These are phyloP conservation scores for Bruchidius siliquastri DNA, from an alignment of 2,888 invertebrate species.

Conservation along the genomic window DNA sequence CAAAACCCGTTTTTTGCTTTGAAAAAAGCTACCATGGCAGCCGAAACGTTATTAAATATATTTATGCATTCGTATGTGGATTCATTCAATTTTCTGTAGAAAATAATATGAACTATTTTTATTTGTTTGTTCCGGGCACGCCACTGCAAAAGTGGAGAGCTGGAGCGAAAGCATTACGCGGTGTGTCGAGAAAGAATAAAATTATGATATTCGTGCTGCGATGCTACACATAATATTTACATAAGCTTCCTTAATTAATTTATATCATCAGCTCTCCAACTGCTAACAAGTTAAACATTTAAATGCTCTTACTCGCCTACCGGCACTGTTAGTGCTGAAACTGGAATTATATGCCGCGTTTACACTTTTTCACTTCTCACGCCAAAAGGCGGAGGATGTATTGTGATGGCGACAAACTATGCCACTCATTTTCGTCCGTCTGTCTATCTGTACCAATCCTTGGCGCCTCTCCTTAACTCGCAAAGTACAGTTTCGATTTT, in stretches of 20 bases:
- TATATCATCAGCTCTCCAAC: slow-evolving; percentile 18
- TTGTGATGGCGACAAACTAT: too few species aligned
- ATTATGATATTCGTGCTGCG: not conserved
- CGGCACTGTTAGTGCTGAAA: slow-evolving; percentile 1
- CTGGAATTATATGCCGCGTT: not conserved
- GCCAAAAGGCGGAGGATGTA: too few species aligned
- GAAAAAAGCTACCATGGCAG: too few species aligned
- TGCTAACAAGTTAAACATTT: slow-evolving; percentile 15
- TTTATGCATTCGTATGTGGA: too few species aligned
- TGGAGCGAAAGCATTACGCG: not conserved
- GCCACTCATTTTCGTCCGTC: too few species aligned
- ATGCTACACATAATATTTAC: slow-evolving; percentile 17
- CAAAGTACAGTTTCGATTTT: too few species aligned
- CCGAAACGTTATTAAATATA: too few species aligned
- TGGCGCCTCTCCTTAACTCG: too few species aligned
- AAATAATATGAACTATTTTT: too few species aligned
- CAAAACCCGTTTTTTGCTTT: too few species aligned
- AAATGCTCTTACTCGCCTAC: slow-evolving; percentile 1
- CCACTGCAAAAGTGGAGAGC: not conserved
- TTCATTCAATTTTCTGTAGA: too few species aligned
- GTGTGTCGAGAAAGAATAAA: not conserved
- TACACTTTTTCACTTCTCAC: not conserved
- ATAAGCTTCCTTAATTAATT: slow-evolving; percentile 25
- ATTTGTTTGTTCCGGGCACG: not conserved
- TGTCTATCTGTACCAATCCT: too few species aligned